phyloP scores from a whole-genome alignment of 2,797 vertebrate genomes.

The Trematomus bernacchii region DNA sequence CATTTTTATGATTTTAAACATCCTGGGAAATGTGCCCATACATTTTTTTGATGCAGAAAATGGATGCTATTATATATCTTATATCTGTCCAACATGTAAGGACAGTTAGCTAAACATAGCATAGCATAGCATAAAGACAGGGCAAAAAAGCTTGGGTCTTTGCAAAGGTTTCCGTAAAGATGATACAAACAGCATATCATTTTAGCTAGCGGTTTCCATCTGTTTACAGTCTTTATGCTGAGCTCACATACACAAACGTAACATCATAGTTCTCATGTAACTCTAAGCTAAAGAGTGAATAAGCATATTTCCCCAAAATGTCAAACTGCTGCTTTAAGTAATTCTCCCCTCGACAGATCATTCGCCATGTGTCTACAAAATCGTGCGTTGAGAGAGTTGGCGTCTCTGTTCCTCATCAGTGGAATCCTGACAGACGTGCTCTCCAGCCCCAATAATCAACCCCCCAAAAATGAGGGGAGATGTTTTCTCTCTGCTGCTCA shows the following conservation, averaged over 20 bases:
- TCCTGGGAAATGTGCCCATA: not conserved
- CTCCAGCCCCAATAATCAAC: conserved; percentile 67
- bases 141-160: too few relatives aligned
- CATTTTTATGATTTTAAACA: not conserved
- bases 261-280: not conserved
- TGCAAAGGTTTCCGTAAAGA: too few relatives aligned
- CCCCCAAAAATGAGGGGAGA: conserved; percentile 46
- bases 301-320: conserved; percentile 21
- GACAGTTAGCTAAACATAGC: too few relatives aligned
- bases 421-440: conserved; percentile 69
- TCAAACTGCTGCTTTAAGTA: conserved; percentile 31
- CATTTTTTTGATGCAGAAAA: not conserved
- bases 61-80: not conserved
- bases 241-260: not conserved
- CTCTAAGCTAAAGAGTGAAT: conserved; percentile 19
- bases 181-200: too few relatives aligned
- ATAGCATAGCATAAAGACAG: too few relatives aligned
- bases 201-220: too few relatives aligned
- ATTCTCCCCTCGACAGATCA: conserved; percentile 7
- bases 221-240: too few relatives aligned
- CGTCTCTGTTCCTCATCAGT: conserved; percentile 70
- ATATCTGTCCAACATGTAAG: too few relatives aligned
- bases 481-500: conserved; percentile 60
- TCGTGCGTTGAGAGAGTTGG: conserved; percentile 49
- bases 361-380: conserved; percentile 46